These are phyloP conservation scores for Lacerta bilineata DNA, from an alignment of 2,797 vertebrate genomes.

Conservation along the genomic window DNA sequence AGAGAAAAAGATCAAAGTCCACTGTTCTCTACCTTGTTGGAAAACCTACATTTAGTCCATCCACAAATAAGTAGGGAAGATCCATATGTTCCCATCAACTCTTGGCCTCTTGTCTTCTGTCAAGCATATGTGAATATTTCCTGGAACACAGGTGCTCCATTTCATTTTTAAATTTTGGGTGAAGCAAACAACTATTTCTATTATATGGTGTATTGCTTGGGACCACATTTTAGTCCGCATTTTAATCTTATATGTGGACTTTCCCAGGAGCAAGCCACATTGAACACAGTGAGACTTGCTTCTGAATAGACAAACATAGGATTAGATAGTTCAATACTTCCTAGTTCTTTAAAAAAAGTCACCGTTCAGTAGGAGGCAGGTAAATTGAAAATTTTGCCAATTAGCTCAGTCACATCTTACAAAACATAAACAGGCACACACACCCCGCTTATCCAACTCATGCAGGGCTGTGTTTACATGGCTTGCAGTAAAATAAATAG, in stretches of 20 bases:
- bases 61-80: conserved; percentile 21
- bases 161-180: conserved; percentile 44
- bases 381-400: neutral
- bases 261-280: neutral
- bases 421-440: too few species aligned
- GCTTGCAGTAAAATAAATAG: too few species aligned
- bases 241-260: neutral
- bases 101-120: conserved; percentile 50
- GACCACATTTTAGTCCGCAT: neutral
- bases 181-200: conserved; percentile 17
- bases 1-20: neutral
- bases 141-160: conserved; percentile 41
- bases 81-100: neutral
- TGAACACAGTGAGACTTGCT: too few species aligned
- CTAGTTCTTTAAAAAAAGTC: conserved; percentile 1
- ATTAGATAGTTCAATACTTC: conserved; percentile 36
- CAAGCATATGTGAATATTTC: conserved; percentile 67
- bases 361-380: conserved; percentile 52
- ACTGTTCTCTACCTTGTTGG: neutral
- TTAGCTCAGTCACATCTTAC: neutral
- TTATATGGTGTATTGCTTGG: conserved; percentile 28
- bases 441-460: too few species aligned
- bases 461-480: too few species aligned
- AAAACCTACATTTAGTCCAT: conserved; percentile 13
- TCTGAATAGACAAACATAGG: neutral